Evolutionary conservation across 2,888 invertebrate species (phyloP).

Genomic region (Apomyelois bistriatella): DNA sequence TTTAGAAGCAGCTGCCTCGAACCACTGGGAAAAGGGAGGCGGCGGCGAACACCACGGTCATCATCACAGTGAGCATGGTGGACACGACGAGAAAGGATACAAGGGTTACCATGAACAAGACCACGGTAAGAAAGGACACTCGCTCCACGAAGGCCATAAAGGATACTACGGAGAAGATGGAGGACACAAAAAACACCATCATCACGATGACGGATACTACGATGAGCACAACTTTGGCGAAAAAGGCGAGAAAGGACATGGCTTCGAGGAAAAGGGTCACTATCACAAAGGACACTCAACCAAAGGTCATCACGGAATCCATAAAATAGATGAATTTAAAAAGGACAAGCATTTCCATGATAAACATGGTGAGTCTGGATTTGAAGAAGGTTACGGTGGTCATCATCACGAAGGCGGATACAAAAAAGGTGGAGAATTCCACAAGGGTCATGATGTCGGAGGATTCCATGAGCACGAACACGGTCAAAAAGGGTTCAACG

Average conservation of each 20-base stretch:
- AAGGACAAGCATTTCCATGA: slow-evolving; percentile 93
- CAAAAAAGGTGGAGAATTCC: slow-evolving; percentile 89
- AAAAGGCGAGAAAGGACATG: slow-evolving; percentile 82
- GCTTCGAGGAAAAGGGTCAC: slow-evolving; percentile 80
- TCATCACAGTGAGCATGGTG: slow-evolving; percentile 82
- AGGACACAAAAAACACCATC: slow-evolving; percentile 82
- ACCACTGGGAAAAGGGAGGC: slow-evolving; percentile 76
- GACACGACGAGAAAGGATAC: slow-evolving; percentile 85
- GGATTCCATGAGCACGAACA: slow-evolving; percentile 88
- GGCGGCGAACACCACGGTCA: slow-evolving; percentile 82
- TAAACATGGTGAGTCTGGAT: slow-evolving; percentile 89
- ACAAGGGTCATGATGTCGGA: slow-evolving; percentile 88
- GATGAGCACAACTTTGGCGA: slow-evolving; percentile 82
- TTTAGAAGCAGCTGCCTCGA: slow-evolving; percentile 71
- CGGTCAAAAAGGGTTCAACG: slow-evolving; percentile 88
- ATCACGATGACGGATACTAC: slow-evolving; percentile 83
- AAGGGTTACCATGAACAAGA: slow-evolving; percentile 83
- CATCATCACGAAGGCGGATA: slow-evolving; percentile 87
- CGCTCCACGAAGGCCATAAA: slow-evolving; percentile 82
- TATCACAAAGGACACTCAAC: slow-evolving; percentile 92
- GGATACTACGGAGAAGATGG: slow-evolving; percentile 81
- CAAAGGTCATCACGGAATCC: slow-evolving; percentile 90
- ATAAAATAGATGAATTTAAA: slow-evolving; percentile 91
- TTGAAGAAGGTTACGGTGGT: slow-evolving; percentile 89
- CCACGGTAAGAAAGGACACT: slow-evolving; percentile 85